A percentile compares a stretch with the other conserved stretches of the same genome.
These are phyloP conservation scores for Limanda limanda DNA, from an alignment of 2,113 vertebrate species.

Conservation along the genomic window DNA sequence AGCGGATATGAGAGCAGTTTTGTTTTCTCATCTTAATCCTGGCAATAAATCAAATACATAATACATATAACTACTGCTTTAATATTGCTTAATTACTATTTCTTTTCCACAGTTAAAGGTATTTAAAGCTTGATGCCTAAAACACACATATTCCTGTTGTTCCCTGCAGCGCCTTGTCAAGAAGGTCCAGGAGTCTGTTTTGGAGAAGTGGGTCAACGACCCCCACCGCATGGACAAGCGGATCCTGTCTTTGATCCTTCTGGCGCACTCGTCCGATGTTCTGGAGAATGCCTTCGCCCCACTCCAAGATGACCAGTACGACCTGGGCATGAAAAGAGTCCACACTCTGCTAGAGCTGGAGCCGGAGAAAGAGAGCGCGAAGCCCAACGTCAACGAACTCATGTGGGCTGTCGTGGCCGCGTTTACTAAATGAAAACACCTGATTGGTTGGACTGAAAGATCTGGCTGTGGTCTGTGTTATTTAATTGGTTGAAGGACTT, in stretches of 20 bases:
- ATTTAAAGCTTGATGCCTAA: not conserved
- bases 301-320: constrained; percentile 96
- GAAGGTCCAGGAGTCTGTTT: constrained; percentile 95
- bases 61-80: not conserved
- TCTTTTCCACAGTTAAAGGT: not conserved
- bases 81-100: not conserved
- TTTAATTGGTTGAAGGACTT: constrained; percentile 78
- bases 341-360: constrained; percentile 95
- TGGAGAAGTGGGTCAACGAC: constrained; percentile 98
- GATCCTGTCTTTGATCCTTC: constrained; percentile 91
- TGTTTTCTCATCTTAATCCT: not conserved
- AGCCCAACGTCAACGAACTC: constrained; percentile 92
- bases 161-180: constrained; percentile 89
- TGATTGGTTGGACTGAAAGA: constrained; percentile 58
- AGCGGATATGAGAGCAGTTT: no score
- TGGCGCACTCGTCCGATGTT: constrained; percentile 96
- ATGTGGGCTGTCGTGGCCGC: constrained; percentile 97
- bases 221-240: constrained; percentile 97
- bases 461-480: constrained; percentile 66
- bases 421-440: constrained; percentile 89
- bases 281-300: constrained; percentile 98
- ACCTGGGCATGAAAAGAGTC: constrained; percentile 96
- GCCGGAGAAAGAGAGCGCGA: constrained; percentile 92
- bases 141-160: not conserved
- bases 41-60: no score